Percentiles rank a stretch among this genome's conserved stretches.
Conservation (phyloP, 92 coral and sea anemone genomes). For the Porites rus region DNA sequence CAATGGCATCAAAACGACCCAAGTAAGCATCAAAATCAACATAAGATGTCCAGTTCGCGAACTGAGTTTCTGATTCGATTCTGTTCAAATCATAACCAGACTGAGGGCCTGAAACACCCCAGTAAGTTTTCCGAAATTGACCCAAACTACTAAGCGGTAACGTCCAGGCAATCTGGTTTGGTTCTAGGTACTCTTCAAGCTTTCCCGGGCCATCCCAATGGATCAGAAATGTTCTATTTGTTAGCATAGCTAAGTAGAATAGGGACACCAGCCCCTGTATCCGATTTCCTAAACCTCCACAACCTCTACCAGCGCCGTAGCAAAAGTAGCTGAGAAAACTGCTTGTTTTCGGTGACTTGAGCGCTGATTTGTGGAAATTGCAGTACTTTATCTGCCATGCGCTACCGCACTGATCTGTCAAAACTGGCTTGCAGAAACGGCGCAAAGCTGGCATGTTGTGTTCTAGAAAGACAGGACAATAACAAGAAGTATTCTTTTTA, state of each 20-base stretch:
- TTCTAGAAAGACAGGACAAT: not conserved
- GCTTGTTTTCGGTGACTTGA: not conserved
- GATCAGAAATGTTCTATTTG: conserved; percentile 10
- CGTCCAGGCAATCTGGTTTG: conserved; percentile 13
- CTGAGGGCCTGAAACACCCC: conserved; percentile 29
- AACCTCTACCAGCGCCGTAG: not conserved
- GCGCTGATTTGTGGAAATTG: not conserved
- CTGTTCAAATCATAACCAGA: conserved; percentile 32
- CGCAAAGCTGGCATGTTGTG: not conserved
- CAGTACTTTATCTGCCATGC: not conserved
- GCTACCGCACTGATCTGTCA: conserved; percentile 1
- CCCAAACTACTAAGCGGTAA: not conserved
- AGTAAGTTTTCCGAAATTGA: conserved; percentile 13
- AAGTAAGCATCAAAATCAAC: not conserved
- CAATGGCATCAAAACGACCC: not conserved
- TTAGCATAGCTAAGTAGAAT: conserved; percentile 15
- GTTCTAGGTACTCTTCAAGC: conserved; percentile 5
- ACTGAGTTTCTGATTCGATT: not conserved
- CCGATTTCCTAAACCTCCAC: conserved; percentile 22
- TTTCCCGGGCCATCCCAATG: conserved; percentile 13
- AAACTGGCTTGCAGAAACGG: not conserved
- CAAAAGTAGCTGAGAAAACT: conserved; percentile 7
- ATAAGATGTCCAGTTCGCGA: not conserved
- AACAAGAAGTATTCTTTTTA: too few relatives aligned
- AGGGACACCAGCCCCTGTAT: not conserved